Base-by-base conservation (phyloP, 1,140 invertebrate species). In the Atta cephalotes region DNA sequence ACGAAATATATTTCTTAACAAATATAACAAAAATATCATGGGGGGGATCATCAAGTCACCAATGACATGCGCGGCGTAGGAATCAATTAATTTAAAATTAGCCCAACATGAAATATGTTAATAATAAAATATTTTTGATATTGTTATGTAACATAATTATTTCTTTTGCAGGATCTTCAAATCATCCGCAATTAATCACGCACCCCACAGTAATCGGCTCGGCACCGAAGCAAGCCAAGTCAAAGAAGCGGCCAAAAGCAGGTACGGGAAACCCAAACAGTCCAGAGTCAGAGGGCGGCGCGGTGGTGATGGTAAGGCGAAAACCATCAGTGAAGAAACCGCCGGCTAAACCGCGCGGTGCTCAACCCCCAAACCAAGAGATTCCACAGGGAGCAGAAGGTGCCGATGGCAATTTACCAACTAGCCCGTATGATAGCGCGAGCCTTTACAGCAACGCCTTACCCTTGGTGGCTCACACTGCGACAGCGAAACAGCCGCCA, bases 321-420 rank as follows among this genome's bases (percentile, higher is more conserved):
- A 98, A 98, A 94, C 96, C 97, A 0, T 98, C 97, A 91, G 96
- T 97, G 91, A 98, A 98, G 95, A 98, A 97, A 95, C 96, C 93
- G 88, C 95, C 92, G 21, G 86, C 91, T 90, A 96, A 92, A 70
- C 66, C 39, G 51, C 93, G 94, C 3, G 94, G 93, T 28, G 94
- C 94, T 16, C 95, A 95, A 80, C 94, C 95, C 5, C 95, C 96
- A 88, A 95, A 96, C 81, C 94, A 94, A 78, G 97, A 97, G 89
- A 96, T 97, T 87, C 96, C 96, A 14, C 80, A 97, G 92, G 96
- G 96, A 80, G 96, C 97, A n/a, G 97, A 97, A 87, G 93, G 94
- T 10, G 95, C 94, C 6, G 95, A 95, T 58, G 95, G 94, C 60
- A 95, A 96, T 87, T 93, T 97, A 88, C 97, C 97, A 79, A 81